Evolutionary conservation across 2,888 invertebrate genomes (phyloP), one percentile per base, ranked within the genome.

Genomic region (Megalurothrips usitatus): DNA sequence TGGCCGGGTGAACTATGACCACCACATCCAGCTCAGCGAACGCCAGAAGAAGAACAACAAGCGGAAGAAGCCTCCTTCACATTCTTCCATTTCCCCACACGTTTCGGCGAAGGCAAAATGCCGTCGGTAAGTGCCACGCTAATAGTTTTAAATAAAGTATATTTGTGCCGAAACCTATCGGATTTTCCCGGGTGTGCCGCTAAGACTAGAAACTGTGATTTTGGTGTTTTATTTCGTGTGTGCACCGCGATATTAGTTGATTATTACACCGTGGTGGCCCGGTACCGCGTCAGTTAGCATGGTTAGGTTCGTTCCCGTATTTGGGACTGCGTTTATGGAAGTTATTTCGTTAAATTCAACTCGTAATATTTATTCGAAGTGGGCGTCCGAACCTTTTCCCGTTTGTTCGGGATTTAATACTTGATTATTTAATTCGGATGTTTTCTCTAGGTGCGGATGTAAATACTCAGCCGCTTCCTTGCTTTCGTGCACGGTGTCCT

Each of bases 41-140:
- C 26, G 26, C 12, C 26, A 75, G 1, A 75, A 26, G 68, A 75
- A 75, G 68, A 75, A 75, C 26, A 75, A 26, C 8, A 75, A 23
- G 11, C 23, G 23, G 23, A 75, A 75, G 23, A 75, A 26, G 26
- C 12, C 68, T 26, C 12, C 12, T 10, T 75, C 68, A 23, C 26
- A 23, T 26, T 75, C 68, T 23, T 23, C 68, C 68, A 75, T 75
- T 75, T 75, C 68, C 34, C 68, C 68, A 75, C 68, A 75, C 68
- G 68, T 75, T 75, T 75, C 68, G 68, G 12, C 68, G 8, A 12
- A 26, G 23, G 26, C 23, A 75, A 75, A 75, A 75, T 75, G 68
- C 68, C 68, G 23, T 26, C 68, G 68, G 68, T 75, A 75, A 26
- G 68, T 75, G 68, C 68, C 68, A 75, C 68, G 68, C 68, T 75